phyloP scores from a whole-genome alignment of 2,797 vertebrate species.

The Poeciliopsis paucimaculata region DNA sequence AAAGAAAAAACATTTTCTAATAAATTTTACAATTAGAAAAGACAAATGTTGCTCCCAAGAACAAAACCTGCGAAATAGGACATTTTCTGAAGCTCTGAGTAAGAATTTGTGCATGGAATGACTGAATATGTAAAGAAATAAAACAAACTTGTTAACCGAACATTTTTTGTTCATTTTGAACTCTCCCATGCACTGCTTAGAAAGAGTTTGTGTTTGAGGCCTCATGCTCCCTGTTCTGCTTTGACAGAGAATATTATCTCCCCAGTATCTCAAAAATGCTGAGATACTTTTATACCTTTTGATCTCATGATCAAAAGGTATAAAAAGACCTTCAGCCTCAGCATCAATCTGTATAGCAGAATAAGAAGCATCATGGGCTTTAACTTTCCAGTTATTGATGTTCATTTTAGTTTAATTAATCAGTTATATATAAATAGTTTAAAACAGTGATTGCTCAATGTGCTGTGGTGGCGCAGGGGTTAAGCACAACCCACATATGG shows the following conservation, averaged over 20 bases:
- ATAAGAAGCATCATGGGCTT: not conserved
- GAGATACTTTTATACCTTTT: too few species aligned
- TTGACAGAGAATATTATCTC: not conserved
- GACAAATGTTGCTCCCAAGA: not conserved
- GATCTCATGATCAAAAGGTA: too few species aligned
- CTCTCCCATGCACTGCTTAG: not conserved
- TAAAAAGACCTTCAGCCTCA: not conserved
- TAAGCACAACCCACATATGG: too few species aligned
- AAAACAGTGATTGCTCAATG: not conserved
- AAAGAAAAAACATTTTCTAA: not conserved
- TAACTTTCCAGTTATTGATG: not conserved
- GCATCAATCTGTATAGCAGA: constrained; percentile 2
- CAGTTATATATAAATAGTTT: not conserved
- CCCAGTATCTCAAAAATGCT: not conserved
- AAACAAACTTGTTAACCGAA: not conserved
- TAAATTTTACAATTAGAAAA: not conserved
- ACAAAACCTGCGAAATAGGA: not conserved
- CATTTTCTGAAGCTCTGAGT: not conserved
- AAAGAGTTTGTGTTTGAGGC: not conserved
- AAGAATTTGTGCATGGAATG: not conserved
- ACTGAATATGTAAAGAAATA: not conserved
- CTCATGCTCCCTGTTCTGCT: not conserved
- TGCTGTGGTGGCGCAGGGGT: too few species aligned
- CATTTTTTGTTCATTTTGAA: not conserved
- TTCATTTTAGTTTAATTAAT: not conserved